These are phyloP conservation scores for Spialia ferax DNA, from an alignment of 2,888 invertebrate species.

Conservation along the genomic window DNA sequence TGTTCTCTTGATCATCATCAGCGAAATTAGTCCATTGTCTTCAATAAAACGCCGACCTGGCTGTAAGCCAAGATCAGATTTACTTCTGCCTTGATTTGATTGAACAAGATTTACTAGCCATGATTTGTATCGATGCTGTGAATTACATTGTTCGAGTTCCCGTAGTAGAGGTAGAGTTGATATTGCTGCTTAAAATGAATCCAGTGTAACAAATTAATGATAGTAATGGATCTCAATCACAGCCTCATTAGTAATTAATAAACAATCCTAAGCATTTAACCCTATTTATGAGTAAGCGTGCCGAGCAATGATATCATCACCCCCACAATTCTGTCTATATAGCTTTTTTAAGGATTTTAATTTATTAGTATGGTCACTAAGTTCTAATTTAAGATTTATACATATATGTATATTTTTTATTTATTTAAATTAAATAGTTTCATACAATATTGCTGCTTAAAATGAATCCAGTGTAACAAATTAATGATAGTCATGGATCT, in stretches of 20 bases:
- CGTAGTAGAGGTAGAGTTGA: constrained; percentile 14
- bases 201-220: constrained; percentile 26
- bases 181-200: constrained; percentile 31
- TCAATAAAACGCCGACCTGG: constrained; percentile 38
- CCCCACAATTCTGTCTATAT: background rate
- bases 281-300: background rate
- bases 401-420: too few relatives aligned
- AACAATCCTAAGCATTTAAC: constrained; percentile 28
- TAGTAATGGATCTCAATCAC: constrained; percentile 37
- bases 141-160: constrained; percentile 27
- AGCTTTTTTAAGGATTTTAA: too few relatives aligned
- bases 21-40: constrained; percentile 37
- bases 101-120: constrained; percentile 30
- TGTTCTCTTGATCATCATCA: constrained; percentile 34
- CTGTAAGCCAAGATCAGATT: constrained; percentile 36
- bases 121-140: constrained; percentile 32
- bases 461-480: constrained; percentile 28
- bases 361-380: too few relatives aligned
- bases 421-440: too few relatives aligned
- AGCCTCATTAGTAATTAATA: constrained; percentile 36
- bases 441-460: constrained; percentile 30
- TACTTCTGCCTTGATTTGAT: constrained; percentile 35
- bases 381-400: too few relatives aligned
- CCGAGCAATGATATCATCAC: constrained; percentile 24
- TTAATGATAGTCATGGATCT: constrained; percentile 32